Evolutionary conservation across 2,797 vertebrate genomes (phyloP).

Genomic region (Gadopsis bispinosus): DNA sequence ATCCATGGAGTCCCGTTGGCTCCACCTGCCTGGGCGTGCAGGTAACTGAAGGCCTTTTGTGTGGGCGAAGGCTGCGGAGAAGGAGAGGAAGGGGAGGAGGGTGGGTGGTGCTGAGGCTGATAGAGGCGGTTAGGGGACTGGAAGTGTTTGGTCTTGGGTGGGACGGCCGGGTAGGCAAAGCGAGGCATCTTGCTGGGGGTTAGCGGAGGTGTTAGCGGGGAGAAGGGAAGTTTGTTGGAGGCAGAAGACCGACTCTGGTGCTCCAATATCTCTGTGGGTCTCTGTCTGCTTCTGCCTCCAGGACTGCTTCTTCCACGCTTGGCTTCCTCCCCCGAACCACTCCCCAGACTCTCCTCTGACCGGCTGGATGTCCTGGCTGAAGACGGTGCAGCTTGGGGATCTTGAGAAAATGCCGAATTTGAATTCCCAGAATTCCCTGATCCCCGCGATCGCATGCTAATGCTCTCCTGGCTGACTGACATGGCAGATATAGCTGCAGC

Average conservation of each 20-base stretch:
- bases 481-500: conserved; percentile 59
- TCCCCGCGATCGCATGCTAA: conserved; percentile 89
- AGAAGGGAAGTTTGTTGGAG: conserved; percentile 57
- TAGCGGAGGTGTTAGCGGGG: conserved; percentile 81
- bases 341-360: conserved; percentile 85
- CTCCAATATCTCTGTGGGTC: conserved; percentile 59
- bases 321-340: conserved; percentile 79
- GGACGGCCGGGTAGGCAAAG: conserved; percentile 85
- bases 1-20: conserved; percentile 10
- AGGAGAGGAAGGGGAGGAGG: conserved; percentile 52
- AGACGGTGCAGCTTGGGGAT: conserved; percentile 75
- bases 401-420: conserved; percentile 78
- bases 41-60: conserved; percentile 83
- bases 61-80: conserved; percentile 64
- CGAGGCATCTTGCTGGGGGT: conserved; percentile 86
- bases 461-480: conserved; percentile 90
- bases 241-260: conserved; percentile 74
- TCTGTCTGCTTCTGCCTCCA: conserved; percentile 63
- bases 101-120: conserved; percentile 57
- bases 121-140: conserved; percentile 52
- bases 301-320: conserved; percentile 67
- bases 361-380: conserved; percentile 70
- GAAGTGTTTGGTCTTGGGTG: conserved; percentile 76
- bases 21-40: conserved; percentile 73
- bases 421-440: conserved; percentile 89